phyloP scores from a whole-genome alignment of 2,888 invertebrate genomes.

The Mamestra brassicae region DNA sequence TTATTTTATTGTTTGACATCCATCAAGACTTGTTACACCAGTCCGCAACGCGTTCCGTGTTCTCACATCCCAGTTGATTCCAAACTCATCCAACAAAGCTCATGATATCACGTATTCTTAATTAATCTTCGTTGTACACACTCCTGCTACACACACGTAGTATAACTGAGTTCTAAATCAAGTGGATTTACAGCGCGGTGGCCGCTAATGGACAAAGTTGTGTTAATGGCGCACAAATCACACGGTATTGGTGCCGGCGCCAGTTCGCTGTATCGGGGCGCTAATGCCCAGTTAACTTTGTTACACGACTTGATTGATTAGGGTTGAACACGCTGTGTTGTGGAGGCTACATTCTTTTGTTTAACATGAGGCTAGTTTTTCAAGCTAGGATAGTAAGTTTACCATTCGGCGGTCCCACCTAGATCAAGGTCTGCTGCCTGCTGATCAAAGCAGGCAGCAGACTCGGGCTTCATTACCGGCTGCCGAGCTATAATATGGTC shows the following conservation, averaged over 20 bases:
- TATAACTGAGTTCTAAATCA: slow-evolving; percentile 72
- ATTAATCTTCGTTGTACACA: slow-evolving; percentile 54
- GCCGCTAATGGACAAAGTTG: slow-evolving; percentile 75
- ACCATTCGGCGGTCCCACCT: no score
- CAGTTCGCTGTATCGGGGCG: slow-evolving; percentile 36
- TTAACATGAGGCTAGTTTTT: background rate
- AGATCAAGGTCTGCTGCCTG: no score
- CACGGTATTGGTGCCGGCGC: slow-evolving; percentile 52
- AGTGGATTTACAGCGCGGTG: slow-evolving; percentile 73
- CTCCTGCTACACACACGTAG: slow-evolving; percentile 16
- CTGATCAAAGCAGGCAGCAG: no score
- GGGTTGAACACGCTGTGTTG: slow-evolving; percentile 18
- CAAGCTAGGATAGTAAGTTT: slow-evolving; percentile 4
- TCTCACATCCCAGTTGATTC: background rate
- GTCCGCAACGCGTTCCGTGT: background rate
- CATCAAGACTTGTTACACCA: no score
- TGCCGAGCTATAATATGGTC: no score
- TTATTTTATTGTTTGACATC: no score
- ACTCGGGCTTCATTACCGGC: no score
- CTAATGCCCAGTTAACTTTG: slow-evolving; percentile 63
- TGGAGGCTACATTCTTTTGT: background rate
- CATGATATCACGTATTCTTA: slow-evolving; percentile 47
- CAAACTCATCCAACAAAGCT: slow-evolving; percentile 13
- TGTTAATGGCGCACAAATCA: slow-evolving; percentile 66
- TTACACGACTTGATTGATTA: slow-evolving; percentile 57